phyloP scores from a whole-genome alignment of 2,797 vertebrate genomes.

The Sitta carolinensis region DNA sequence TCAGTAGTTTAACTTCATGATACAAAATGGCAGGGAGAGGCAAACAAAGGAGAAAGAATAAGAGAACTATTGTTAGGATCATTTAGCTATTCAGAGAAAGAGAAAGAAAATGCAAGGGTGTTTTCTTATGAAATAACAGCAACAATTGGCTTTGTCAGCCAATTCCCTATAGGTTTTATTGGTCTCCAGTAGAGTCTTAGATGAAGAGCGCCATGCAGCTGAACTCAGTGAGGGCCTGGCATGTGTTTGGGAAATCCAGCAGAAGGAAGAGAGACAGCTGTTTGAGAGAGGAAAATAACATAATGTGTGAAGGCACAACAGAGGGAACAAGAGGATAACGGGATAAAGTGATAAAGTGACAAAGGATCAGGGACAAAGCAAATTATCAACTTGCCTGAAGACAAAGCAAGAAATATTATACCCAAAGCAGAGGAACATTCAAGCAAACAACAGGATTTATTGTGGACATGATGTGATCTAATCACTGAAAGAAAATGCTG shows the following conservation, averaged over 20 bases:
- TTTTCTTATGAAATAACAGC: slow-evolving; percentile 40
- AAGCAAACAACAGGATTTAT: background rate
- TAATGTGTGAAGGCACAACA: background rate
- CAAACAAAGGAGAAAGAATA: background rate
- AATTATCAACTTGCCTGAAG: background rate
- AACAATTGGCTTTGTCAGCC: slow-evolving; percentile 52
- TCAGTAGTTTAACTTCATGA: background rate
- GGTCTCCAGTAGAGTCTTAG: background rate
- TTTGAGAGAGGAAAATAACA: background rate
- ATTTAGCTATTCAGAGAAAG: slow-evolving; percentile 33
- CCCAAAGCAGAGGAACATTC: background rate
- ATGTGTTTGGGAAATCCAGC: background rate
- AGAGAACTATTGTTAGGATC: slow-evolving; percentile 10
- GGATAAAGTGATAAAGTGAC: background rate
- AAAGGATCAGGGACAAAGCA: background rate
- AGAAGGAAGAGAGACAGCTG: background rate
- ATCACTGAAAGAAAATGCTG: background rate
- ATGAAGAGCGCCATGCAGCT: background rate
- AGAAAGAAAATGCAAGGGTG: slow-evolving; percentile 25
- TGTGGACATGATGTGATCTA: background rate
- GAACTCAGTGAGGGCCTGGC: background rate
- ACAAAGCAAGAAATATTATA: background rate
- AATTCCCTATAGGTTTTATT: slow-evolving; percentile 45
- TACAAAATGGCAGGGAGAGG: slow-evolving; percentile 19
- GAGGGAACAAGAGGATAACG: background rate